phyloP scores from a whole-genome alignment of 2,113 vertebrate genomes.

The Sebastes schlegelii region DNA sequence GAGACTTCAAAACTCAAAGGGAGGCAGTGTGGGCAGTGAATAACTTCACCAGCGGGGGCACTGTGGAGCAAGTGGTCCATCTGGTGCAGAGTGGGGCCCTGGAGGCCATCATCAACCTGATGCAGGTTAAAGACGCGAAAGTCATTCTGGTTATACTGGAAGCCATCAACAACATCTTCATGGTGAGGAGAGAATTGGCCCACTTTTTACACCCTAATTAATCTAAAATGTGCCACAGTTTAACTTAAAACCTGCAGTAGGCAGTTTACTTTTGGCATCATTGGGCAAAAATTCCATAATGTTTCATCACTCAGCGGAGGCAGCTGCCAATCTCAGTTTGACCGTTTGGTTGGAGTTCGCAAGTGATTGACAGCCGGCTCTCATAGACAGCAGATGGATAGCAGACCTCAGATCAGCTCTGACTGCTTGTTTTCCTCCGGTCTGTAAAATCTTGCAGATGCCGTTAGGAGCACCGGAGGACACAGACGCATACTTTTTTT shows the following conservation, averaged over 20 bases:
- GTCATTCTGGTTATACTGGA: slow-evolving; percentile 88
- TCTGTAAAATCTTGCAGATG: too few species aligned
- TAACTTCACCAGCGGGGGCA: slow-evolving; percentile 90
- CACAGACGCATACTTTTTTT: too few species aligned
- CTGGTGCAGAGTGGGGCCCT: slow-evolving; percentile 87
- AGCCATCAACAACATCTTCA: slow-evolving; percentile 87
- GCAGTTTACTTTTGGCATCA: too few species aligned
- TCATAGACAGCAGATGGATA: too few species aligned
- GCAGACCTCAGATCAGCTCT: too few species aligned
- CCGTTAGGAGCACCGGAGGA: too few species aligned
- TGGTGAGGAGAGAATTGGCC: slow-evolving; percentile 79
- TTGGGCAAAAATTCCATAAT: too few species aligned
- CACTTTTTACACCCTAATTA: not conserved
- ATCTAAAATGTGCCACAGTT: not conserved
- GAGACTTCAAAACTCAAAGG: slow-evolving; percentile 91
- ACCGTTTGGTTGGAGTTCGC: too few species aligned
- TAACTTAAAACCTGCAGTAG: not conserved
- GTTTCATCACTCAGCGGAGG: too few species aligned
- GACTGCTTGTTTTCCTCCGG: too few species aligned
- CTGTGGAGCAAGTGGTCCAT: slow-evolving; percentile 87
- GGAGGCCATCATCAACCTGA: slow-evolving; percentile 88
- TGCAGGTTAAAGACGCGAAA: slow-evolving; percentile 87
- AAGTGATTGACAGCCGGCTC: too few species aligned
- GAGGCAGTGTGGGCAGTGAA: slow-evolving; percentile 92
- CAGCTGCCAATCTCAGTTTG: too few species aligned